Conservation (phyloP, 2,888 invertebrate genomes). For the Dolichomitus sp. region DNA sequence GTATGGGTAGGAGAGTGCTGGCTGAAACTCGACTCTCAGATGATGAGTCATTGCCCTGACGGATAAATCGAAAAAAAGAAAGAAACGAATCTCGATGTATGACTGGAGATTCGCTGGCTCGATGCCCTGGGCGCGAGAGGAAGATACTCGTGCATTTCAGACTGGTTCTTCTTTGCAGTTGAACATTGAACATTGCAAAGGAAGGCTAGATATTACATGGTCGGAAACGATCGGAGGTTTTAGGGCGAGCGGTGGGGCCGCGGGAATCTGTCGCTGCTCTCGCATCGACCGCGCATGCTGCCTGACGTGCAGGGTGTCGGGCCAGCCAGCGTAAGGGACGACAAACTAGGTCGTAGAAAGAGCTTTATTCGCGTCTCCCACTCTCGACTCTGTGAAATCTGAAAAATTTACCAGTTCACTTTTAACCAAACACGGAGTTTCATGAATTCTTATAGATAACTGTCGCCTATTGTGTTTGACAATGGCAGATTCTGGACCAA, state of each 20-base stretch:
- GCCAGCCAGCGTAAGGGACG: constrained; percentile 52
- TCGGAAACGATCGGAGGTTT: constrained; percentile 60
- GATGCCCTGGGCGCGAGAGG: constrained; percentile 38
- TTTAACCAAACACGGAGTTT: background rate
- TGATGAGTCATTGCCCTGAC: constrained; percentile 62
- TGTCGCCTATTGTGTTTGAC: background rate
- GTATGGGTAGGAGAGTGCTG: constrained; percentile 35
- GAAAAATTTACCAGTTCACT: constrained; percentile 19
- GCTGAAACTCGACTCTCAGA: constrained; percentile 38
- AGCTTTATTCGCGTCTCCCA: constrained; percentile 44
- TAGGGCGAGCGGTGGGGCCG: constrained; percentile 44
- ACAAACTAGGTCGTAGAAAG: constrained; percentile 65
- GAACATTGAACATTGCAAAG: constrained; percentile 47
- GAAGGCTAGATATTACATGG: constrained; percentile 26
- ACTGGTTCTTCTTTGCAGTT: constrained; percentile 42
- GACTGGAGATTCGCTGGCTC: constrained; percentile 52
- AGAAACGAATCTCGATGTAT: constrained; percentile 3
- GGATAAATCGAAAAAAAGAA: constrained; percentile 8
- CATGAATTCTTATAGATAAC: background rate
- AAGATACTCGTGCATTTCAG: constrained; percentile 21
- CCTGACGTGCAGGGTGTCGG: constrained; percentile 54
- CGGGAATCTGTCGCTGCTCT: constrained; percentile 56
- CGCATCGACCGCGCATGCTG: constrained; percentile 67
- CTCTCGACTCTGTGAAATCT: constrained; percentile 19
- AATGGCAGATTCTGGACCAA: background rate